Percentiles rank a stretch among this genome's conserved stretches.
Conservation (phyloP, 2,888 invertebrate species). For the Seira musarum region DNA sequence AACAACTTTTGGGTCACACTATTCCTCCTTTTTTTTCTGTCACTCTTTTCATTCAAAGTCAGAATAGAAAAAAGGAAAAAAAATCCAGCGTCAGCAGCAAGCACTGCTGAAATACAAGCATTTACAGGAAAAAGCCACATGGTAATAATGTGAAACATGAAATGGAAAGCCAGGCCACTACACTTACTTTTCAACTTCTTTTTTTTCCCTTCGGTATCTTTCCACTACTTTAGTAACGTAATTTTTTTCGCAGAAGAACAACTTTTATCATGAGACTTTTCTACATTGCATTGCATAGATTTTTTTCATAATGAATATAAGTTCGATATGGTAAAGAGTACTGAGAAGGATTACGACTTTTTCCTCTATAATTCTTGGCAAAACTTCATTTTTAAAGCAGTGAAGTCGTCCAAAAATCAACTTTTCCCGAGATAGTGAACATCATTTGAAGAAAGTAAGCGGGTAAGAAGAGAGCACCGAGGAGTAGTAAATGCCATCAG, state of each 20-base stretch:
- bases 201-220: no score
- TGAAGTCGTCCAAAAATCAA: neutral
- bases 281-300: no score
- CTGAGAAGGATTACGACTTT: neutral
- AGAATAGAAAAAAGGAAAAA: neutral
- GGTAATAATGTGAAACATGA: conserved; percentile 54
- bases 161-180: conserved; percentile 18
- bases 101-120: neutral
- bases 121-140: conserved; percentile 46
- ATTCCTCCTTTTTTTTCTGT: conserved; percentile 42
- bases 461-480: no score
- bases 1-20: conserved; percentile 51
- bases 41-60: conserved; percentile 1
- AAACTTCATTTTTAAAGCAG: neutral
- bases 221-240: no score
- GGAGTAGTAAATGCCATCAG: conserved; percentile 25
- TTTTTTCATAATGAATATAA: no score
- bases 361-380: conserved; percentile 13
- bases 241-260: neutral
- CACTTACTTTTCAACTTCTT: no score
- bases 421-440: neutral
- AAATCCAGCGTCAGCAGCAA: neutral
- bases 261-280: neutral
- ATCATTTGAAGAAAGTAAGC: neutral
- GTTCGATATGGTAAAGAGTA: neutral